Conservation (phyloP, 1,140 invertebrate species). For the Pteromalus puparum region DNA sequence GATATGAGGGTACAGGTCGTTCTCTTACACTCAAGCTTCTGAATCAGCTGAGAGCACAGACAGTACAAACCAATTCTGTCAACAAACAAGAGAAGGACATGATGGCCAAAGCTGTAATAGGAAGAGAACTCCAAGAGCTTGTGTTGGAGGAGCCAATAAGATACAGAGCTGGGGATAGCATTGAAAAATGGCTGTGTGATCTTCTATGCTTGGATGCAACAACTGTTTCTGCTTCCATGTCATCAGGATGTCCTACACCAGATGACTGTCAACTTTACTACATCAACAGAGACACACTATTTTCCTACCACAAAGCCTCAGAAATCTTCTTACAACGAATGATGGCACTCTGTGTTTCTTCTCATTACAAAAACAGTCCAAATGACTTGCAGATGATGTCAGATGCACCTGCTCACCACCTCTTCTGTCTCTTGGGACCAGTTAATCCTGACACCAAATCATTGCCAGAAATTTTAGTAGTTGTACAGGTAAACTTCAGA, state of each 20-base stretch:
- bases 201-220: slow-evolving; percentile 94
- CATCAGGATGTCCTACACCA: slow-evolving; percentile 90
- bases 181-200: slow-evolving; percentile 95
- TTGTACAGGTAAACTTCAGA: slow-evolving; percentile 82
- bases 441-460: slow-evolving; percentile 81
- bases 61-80: slow-evolving; percentile 69
- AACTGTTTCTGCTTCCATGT: slow-evolving; percentile 77
- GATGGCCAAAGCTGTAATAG: slow-evolving; percentile 70
- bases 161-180: slow-evolving; percentile 90
- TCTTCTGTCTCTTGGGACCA: slow-evolving; percentile 96
- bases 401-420: slow-evolving; percentile 98
- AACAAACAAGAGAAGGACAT: slow-evolving; percentile 71
- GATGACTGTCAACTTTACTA: slow-evolving; percentile 93
- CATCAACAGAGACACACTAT: slow-evolving; percentile 95
- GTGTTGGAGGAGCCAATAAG: slow-evolving; percentile 96
- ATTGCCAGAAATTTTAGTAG: slow-evolving; percentile 93
- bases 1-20: slow-evolving; percentile 98
- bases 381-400: slow-evolving; percentile 99
- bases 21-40: slow-evolving; percentile 97
- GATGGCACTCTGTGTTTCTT: slow-evolving; percentile 95
- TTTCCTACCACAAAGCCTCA: slow-evolving; percentile 97
- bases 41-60: slow-evolving; percentile 87
- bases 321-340: slow-evolving; percentile 95
- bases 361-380: slow-evolving; percentile 99
- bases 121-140: slow-evolving; percentile 76